Evolutionary conservation across 2,797 vertebrate species (phyloP).

Genomic region (Poecilia wingei): DNA sequence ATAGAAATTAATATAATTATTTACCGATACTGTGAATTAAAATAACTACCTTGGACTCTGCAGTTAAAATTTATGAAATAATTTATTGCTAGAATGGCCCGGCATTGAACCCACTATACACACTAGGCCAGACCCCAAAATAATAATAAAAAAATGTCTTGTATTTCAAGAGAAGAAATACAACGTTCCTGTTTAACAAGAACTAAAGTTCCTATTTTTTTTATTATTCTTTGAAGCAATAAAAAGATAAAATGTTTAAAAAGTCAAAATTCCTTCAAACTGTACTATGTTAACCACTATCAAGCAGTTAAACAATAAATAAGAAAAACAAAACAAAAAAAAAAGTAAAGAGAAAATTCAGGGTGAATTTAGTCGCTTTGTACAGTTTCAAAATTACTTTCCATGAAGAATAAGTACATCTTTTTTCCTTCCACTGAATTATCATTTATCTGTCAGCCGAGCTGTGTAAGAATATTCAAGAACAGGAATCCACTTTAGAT

Average conservation of each 20-base stretch:
- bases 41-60: background rate
- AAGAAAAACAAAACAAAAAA: background rate
- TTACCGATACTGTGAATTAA: background rate
- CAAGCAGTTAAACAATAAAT: background rate
- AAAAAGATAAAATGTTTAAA: background rate
- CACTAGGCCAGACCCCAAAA: background rate
- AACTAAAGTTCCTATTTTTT: background rate
- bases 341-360: background rate
- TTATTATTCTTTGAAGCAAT: background rate
- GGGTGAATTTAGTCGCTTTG: background rate
- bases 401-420: background rate
- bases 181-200: too few species aligned
- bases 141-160: background rate
- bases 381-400: background rate
- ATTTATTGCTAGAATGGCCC: background rate
- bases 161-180: too few species aligned
- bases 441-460: background rate
- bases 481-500: background rate
- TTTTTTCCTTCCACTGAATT: background rate
- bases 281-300: background rate
- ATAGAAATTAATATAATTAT: background rate
- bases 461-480: background rate
- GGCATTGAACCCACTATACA: background rate
- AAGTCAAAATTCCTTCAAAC: background rate
- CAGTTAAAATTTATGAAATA: background rate